Conservation (phyloP, 2,113 vertebrate species). For the Rhea americana region DNA sequence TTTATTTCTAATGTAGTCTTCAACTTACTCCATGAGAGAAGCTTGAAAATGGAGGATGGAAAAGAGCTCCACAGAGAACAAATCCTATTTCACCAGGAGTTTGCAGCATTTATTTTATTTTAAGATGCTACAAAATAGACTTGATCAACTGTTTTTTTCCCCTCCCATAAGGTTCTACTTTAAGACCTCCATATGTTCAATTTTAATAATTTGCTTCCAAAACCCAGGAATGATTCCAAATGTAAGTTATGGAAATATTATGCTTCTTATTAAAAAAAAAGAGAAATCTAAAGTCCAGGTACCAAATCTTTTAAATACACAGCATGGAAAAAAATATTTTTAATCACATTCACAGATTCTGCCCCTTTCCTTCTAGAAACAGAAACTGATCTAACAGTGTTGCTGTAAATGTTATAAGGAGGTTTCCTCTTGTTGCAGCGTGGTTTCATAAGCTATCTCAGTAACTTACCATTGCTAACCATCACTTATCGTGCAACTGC, state of each 20-base stretch:
- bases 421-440: conserved; percentile 45
- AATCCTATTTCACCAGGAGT: conserved; percentile 29
- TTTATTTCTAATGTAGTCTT: neutral
- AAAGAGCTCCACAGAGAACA: conserved; percentile 6
- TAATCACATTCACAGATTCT: conserved; percentile 53
- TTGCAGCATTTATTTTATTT: conserved; percentile 68
- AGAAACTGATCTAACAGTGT: conserved; percentile 58
- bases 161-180: conserved; percentile 77
- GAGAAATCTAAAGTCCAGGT: conserved; percentile 67
- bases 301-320: conserved; percentile 49
- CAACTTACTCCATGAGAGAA: neutral
- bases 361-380: conserved; percentile 56
- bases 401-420: conserved; percentile 30
- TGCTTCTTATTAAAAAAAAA: conserved; percentile 64
- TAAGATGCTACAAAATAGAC: conserved; percentile 66
- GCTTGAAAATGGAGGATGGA: conserved; percentile 16
- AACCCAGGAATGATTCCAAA: conserved; percentile 79
- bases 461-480: neutral
- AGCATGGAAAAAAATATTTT: conserved; percentile 31
- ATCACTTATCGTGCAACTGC: neutral
- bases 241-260: conserved; percentile 75
- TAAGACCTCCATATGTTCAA: conserved; percentile 82
- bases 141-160: conserved; percentile 58
- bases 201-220: conserved; percentile 79
- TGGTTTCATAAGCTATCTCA: neutral